Evolutionary conservation across 2,113 vertebrate genomes (phyloP).

Genomic region (Ginglymostoma cirratum): DNA sequence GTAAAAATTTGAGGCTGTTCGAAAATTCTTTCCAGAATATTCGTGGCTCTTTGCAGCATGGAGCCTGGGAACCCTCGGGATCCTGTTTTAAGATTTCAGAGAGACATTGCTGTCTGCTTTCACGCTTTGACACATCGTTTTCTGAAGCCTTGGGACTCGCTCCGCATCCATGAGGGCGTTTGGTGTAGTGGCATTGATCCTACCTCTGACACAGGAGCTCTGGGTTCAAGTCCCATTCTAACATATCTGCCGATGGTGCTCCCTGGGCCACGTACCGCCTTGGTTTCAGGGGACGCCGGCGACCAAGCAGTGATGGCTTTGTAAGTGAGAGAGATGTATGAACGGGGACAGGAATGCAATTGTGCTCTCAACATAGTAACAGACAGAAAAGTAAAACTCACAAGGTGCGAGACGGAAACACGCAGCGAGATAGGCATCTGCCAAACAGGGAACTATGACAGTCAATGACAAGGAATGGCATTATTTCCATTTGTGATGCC

Average conservation of each 20-base stretch:
- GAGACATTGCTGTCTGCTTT: neutral
- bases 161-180: neutral
- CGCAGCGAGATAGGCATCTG: neutral
- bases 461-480: neutral
- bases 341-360: neutral
- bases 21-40: neutral
- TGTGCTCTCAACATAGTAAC: neutral
- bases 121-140: neutral
- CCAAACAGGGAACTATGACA: neutral
- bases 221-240: no score
- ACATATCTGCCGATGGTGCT: no score
- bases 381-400: slow-evolving; percentile 40
- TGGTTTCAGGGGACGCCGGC: neutral
- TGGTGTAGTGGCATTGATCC: no score
- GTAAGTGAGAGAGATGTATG: neutral
- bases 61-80: neutral
- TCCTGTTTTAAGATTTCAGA: neutral
- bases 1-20: neutral
- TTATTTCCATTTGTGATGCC: no score
- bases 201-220: no score
- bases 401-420: slow-evolving; percentile 38
- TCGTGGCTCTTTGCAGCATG: neutral
- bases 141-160: neutral
- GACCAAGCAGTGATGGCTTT: no score
- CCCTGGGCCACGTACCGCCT: neutral